Evolutionary conservation across 53 echinoderm and acorn worm genomes (phyloP), one percentile per base, ranked within the genome.

Genomic region (Holothuria scabra): DNA sequence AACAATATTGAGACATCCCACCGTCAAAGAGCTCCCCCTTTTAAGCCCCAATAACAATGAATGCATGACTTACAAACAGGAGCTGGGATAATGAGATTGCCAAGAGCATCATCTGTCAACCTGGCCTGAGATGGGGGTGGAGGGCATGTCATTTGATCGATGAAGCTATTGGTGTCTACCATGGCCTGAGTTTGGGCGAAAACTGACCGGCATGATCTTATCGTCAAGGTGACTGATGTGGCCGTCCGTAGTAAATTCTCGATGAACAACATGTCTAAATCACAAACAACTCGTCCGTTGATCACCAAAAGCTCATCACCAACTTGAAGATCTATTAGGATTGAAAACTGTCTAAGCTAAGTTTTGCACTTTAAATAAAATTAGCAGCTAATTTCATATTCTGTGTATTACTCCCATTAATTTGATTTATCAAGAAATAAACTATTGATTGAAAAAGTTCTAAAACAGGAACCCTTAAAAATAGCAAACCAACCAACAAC

Each of bases 251-350:
- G 84, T 0, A 97, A 88, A 84, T 92, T 92, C 79, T 97, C 94
- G 28, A 97, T 97, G 89, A 81, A 97, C 5, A 94, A 85, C 97
- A 97, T 97, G 84, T 97, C 97, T 33, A 94, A 90, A 49, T 97
- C 92, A 57, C 97, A 92, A 29, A 97, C 92, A 19, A 97, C 97
- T 3, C 90, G 86, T 26, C 97, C 93, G 63, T 97, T 85, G 74
- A 94, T 92, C 68, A 94, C 94, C 24, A 97, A 87, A 24, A 97
- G 88, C 74, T 97, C 97, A 64, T 97, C 97, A 3, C 97, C 94
- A 22, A 94, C 87, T 60, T 97, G 97, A 1, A 97, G 70, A 89
- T 97, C 97, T 96, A 86, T 2, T 20, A 70, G 14, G 1, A 52
- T 18, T 0, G 18, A 52, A 52, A 48, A 33, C 18, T 52, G 5